These are phyloP conservation scores for Nylanderia fulva DNA, from an alignment of 1,140 invertebrate genomes.

Conservation along the genomic window DNA sequence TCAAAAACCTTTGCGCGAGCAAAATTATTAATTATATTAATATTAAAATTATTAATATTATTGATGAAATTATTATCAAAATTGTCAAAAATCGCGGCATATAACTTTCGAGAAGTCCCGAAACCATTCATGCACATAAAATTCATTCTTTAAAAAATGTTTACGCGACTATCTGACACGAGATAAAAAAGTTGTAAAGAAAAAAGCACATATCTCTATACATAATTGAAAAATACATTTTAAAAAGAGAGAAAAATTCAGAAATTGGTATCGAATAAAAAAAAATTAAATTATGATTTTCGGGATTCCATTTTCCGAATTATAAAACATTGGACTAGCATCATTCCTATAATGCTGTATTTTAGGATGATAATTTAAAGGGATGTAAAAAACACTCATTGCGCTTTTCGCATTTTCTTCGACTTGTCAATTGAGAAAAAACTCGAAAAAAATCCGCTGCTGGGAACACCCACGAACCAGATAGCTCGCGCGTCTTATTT, in stretches of 20 bases:
- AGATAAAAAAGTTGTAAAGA: neutral
- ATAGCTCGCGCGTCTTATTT: slow-evolving; percentile 63
- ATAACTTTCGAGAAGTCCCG: slow-evolving; percentile 6
- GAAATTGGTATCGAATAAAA: too few relatives aligned
- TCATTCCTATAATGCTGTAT: neutral
- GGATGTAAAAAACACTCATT: neutral
- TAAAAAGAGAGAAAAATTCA: too few relatives aligned
- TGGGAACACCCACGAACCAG: slow-evolving; percentile 45
- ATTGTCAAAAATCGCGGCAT: neutral
- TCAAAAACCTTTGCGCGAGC: neutral
- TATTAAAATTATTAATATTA: too few relatives aligned
- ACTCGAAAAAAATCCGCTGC: too few relatives aligned
- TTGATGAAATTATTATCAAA: too few relatives aligned
- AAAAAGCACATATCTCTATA: too few relatives aligned
- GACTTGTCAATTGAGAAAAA: neutral
- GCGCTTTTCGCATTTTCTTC: slow-evolving; percentile 9
- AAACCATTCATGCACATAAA: neutral
- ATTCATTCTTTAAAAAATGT: neutral
- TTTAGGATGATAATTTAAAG: neutral
- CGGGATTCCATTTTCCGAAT: neutral
- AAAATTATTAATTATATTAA: too few relatives aligned
- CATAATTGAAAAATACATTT: neutral
- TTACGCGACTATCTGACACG: neutral
- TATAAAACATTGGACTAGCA: neutral
- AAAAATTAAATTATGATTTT: too few relatives aligned